Evolutionary conservation across 2,113 vertebrate genomes (phyloP), one percentile per base, ranked within the genome.

Genomic region (Ancistrus triradiatus): DNA sequence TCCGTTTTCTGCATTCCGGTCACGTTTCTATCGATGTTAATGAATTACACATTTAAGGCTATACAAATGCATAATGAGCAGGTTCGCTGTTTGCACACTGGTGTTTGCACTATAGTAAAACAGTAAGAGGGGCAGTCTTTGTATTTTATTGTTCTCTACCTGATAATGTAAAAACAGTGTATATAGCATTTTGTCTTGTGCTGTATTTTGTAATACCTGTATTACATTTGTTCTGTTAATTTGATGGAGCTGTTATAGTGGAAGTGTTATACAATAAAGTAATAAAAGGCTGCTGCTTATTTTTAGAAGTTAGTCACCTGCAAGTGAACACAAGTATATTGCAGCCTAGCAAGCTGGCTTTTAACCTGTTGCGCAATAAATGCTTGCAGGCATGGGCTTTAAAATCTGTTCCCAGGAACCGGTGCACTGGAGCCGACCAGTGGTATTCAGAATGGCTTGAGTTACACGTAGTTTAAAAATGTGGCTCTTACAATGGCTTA

Each of bases 71-170:
- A 37, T 3, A 31, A 31, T 31, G 17, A 6, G 28, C 14, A n/a
- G 38, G 50, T 57, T 66, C 62, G 69, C 69, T 72, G 50, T 72
- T 67, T 72, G 69, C 69, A 67, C 59, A 67, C 69, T 63, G 70
- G 63, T 33, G 63, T 50, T 51, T 65, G 42, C 38, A 33, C 22
- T n/a, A 7, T 3, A 40, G 25, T 57, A 52, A 44, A 18, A 55
- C 15, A 17, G 18, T 14, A 47, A 19, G 7, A 25, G 17, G 22
- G 14, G 56, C 52, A 42, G 10, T 19, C 48, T 27, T 18, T 14
- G 15, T 46, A 7, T 51, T 33, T 15, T 31, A 59, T 22, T 59
- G 35, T 50, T 17, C 59, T 48, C 42, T n/a, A 43, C 9, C 6
- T 6, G 22, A 46, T 22, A 48, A 40, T 17, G 63, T 55, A 22